A percentile compares a stretch with the other conserved stretches of the same genome.
Evolutionary conservation across 2,797 vertebrate species (phyloP).

Genomic region (Aphelocoma californica): DNA sequence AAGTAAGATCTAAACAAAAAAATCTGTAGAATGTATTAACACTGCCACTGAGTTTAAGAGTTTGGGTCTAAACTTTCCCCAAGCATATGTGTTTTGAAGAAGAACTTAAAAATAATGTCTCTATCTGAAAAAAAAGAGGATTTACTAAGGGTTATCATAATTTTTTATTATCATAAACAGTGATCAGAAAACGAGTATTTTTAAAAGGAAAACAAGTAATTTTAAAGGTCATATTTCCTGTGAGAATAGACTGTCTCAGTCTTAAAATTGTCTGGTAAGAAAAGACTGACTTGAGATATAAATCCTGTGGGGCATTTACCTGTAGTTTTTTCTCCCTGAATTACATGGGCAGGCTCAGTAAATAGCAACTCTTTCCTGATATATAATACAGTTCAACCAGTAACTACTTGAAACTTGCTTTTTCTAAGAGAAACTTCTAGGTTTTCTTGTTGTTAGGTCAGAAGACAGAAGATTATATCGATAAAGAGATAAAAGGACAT

Average conservation of each 20-base stretch:
- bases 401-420: conserved; percentile 67
- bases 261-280: conserved; percentile 70
- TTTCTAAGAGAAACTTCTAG: conserved; percentile 61
- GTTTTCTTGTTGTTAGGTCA: conserved; percentile 24
- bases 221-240: conserved; percentile 64
- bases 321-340: conserved; percentile 68
- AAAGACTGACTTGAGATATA: conserved; percentile 41
- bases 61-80: not conserved
- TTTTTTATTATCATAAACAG: conserved; percentile 71
- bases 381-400: conserved; percentile 59
- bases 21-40: conserved; percentile 61
- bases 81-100: not conserved
- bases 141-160: conserved; percentile 45
- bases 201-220: conserved; percentile 57
- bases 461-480: conserved; percentile 29
- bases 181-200: conserved; percentile 69
- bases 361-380: conserved; percentile 42
- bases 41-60: not conserved
- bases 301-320: conserved; percentile 33
- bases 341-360: conserved; percentile 63
- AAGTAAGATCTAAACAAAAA: conserved; percentile 63
- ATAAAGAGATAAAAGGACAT: conserved; percentile 23
- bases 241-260: conserved; percentile 63
- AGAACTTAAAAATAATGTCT: conserved; percentile 43
- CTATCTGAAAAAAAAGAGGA: conserved; percentile 33